phyloP scores from a whole-genome alignment of 1,140 invertebrate species.

The Oreohelix idahoensis region DNA sequence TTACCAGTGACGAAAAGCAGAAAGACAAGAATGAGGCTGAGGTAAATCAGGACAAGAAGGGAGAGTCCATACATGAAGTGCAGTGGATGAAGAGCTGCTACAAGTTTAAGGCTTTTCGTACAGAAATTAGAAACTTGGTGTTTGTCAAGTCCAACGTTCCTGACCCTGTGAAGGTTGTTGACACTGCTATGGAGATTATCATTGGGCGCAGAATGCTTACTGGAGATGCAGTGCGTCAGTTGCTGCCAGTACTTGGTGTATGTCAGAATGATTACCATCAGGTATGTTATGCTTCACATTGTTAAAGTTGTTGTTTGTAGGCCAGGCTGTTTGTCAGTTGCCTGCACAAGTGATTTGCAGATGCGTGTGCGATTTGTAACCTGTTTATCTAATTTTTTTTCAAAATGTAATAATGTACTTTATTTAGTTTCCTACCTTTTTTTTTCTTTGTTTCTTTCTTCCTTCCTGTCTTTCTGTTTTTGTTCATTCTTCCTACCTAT shows the following conservation, averaged over 20 bases:
- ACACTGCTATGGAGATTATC: conserved; percentile 29
- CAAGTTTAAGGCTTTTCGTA: conserved; percentile 37
- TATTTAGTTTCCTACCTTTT: no score
- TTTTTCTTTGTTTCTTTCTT: no score
- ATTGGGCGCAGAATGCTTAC: neutral
- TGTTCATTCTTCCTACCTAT: no score
- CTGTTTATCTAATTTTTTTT: no score
- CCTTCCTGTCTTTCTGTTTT: no score
- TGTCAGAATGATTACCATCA: conserved; percentile 20
- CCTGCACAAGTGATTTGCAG: no score
- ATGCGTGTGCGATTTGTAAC: no score
- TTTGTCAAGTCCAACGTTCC: conserved; percentile 35
- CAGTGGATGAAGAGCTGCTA: conserved; percentile 20
- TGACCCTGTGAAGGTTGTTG: conserved; percentile 14
- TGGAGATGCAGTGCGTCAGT: conserved; percentile 27
- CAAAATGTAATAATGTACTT: no score
- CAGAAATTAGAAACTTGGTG: conserved; percentile 36
- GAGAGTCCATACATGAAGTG: neutral
- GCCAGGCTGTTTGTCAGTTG: no score
- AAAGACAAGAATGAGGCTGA: conserved; percentile 7
- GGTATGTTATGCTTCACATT: neutral
- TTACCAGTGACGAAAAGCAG: neutral
- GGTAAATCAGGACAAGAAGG: conserved; percentile 13
- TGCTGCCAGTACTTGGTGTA: conserved; percentile 30
- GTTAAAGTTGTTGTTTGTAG: neutral